These are phyloP conservation scores for Pangasius krempfi DNA, from an alignment of 2,797 vertebrate species.

Conservation along the genomic window DNA sequence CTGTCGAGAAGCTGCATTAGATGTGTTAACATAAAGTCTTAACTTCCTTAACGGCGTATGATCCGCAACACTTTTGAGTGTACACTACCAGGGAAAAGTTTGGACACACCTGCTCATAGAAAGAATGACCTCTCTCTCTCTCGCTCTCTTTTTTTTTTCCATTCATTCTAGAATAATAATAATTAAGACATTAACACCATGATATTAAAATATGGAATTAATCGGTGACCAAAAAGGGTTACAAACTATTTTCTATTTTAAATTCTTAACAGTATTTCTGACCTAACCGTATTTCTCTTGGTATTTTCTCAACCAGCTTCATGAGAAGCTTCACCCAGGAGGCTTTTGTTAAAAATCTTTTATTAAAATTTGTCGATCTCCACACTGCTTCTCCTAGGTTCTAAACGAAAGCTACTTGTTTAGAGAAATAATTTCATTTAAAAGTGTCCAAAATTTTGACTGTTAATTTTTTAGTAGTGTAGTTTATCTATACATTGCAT, in stretches of 20 bases:
- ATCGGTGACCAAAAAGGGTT: background rate
- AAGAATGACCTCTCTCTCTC: background rate
- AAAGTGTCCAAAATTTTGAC: background rate
- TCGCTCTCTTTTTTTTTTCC: background rate
- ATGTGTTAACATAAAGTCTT: background rate
- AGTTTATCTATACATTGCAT: background rate
- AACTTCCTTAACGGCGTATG: no score
- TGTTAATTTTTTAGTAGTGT: background rate
- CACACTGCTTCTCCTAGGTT: background rate
- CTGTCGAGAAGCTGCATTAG: background rate
- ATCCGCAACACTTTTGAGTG: no score
- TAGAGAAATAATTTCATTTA: background rate
- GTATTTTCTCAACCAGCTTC: background rate
- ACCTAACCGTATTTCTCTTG: background rate
- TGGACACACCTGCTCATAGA: background rate
- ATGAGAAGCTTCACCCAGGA: background rate
- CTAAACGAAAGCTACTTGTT: background rate
- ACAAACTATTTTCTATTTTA: background rate
- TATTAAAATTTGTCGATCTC: background rate
- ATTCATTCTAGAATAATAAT: background rate
- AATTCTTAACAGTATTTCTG: background rate
- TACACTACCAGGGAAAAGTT: background rate
- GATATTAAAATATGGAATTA: background rate
- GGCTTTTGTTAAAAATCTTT: background rate
- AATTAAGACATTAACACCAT: background rate